Base-by-base conservation (phyloP, 2,888 invertebrate species). In the Torymus aiolomorphi region DNA sequence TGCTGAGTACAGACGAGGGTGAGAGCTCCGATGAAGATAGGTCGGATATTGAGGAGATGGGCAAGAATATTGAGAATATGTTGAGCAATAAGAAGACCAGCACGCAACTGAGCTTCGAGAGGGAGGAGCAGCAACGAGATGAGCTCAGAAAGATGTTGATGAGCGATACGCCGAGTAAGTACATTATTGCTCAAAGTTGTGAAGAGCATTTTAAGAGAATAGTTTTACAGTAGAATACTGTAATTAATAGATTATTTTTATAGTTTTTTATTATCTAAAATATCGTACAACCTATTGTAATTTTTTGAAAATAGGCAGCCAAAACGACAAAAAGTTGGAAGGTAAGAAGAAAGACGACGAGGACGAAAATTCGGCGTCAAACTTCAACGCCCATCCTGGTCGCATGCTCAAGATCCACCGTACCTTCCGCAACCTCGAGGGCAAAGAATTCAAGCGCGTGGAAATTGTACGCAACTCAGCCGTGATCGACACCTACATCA, bases 1-100 rank as follows among this genome's bases (percentile, higher is more conserved):
- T 97, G 1, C 91, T 99, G 0, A 98, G 98, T 87, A 98, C 99
- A 0, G 99, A 99, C 88, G 98, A 99, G 89, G 98, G 96, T 5
- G 97, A 97, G 87, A 97, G 97, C 83, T 97, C 96, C 0, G 97
- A 96, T 78, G 97, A 98, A 82, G 98, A 98, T 87, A 96, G 96
- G 86, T 98, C 98, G 0, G 99, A 99, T 88, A 94, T 99, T 85
- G 98, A 99, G 88, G 98, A 98, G 90, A 96, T 98, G 96, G 98
- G 97, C 14, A 98, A 98, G 90, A 97, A 98, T 89, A 94, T 99
- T 69, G 99, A 99, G 89, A 98, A 97, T 87, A 98, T 99, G 97
- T 91, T 99, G 82, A 95, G 97, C 0, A 98, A 98, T 88, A 98
- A 98, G 90, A 98, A 98, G 90, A 98, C 98, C 0, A 97, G 96